Evolutionary conservation across 1,140 invertebrate species (phyloP).

Genomic region (Doryteuthis pealeii): DNA sequence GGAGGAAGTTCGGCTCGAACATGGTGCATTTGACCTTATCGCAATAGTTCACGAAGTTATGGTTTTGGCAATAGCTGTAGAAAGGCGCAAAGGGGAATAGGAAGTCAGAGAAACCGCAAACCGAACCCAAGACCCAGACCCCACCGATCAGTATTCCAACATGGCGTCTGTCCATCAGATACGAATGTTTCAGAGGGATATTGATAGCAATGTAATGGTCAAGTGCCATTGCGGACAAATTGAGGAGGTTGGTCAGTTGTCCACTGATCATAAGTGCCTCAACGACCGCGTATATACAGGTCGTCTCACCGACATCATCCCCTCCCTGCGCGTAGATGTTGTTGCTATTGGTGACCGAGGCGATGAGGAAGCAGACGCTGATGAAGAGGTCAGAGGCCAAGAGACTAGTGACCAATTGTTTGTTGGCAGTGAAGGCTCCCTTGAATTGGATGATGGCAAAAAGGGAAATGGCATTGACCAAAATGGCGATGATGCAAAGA

Average conservation of each 20-base stretch:
- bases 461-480: conserved; percentile 39
- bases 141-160: conserved; percentile 71
- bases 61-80: conserved; percentile 34
- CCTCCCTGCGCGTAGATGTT: conserved; percentile 1
- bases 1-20: conserved; percentile 46
- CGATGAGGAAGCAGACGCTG: conserved; percentile 36
- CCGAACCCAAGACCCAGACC: conserved; percentile 66
- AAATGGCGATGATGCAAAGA: conserved; percentile 33
- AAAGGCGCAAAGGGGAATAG: conserved; percentile 10
- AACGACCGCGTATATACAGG: conserved; percentile 36
- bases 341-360: conserved; percentile 16
- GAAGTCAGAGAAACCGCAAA: conserved; percentile 62
- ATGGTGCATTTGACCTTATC: conserved; percentile 59
- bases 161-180: conserved; percentile 64
- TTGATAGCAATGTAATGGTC: conserved; percentile 84
- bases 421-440: conserved; percentile 36
- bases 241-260: conserved; percentile 65
- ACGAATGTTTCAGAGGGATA: conserved; percentile 81
- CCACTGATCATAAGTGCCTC: conserved; percentile 39
- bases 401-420: conserved; percentile 49
- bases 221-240: conserved; percentile 69
- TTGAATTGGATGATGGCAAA: conserved; percentile 35
- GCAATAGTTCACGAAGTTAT: conserved; percentile 47
- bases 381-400: conserved; percentile 44
- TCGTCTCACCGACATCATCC: conserved; percentile 24